Percentiles rank a stretch among this genome's conserved stretches.
Conservation (phyloP, 2,797 vertebrate genomes). For the Propithecus perrieri region DNA sequence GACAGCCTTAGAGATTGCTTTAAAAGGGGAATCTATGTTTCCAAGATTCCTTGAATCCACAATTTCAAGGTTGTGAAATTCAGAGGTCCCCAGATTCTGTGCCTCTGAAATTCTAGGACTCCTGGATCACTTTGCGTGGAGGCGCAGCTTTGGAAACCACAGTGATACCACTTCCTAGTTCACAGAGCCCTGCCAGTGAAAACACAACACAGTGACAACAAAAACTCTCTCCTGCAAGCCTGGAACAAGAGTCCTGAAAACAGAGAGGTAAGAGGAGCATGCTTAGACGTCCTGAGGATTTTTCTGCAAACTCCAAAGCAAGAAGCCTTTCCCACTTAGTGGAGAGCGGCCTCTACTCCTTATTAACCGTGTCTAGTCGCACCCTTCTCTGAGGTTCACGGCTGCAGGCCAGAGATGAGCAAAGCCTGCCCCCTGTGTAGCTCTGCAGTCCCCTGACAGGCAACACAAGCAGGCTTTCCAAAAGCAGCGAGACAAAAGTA, state of each 20-base stretch:
- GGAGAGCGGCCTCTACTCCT: accelerated
- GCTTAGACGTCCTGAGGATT: background rate
- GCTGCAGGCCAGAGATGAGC: too few relatives aligned
- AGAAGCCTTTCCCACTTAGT: background rate
- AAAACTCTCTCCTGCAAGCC: background rate
- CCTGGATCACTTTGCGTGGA: background rate
- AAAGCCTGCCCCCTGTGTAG: background rate
- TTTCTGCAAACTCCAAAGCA: background rate
- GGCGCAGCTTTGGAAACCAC: background rate
- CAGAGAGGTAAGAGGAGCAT: background rate
- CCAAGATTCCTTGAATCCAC: background rate
- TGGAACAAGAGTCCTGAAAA: background rate
- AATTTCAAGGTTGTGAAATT: background rate
- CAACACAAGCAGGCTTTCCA: background rate
- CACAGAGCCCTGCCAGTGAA: background rate
- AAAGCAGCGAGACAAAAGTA: background rate
- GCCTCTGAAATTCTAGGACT: background rate
- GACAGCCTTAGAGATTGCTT: background rate
- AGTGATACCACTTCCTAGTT: background rate
- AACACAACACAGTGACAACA: background rate
- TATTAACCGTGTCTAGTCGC: too few relatives aligned
- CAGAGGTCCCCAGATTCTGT: background rate
- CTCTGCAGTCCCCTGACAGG: accelerated
- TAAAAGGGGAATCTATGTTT: background rate
- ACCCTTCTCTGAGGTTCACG: background rate